Conservation (phyloP, 2,888 invertebrate species). For the Sceliomorpha sp. region DNA sequence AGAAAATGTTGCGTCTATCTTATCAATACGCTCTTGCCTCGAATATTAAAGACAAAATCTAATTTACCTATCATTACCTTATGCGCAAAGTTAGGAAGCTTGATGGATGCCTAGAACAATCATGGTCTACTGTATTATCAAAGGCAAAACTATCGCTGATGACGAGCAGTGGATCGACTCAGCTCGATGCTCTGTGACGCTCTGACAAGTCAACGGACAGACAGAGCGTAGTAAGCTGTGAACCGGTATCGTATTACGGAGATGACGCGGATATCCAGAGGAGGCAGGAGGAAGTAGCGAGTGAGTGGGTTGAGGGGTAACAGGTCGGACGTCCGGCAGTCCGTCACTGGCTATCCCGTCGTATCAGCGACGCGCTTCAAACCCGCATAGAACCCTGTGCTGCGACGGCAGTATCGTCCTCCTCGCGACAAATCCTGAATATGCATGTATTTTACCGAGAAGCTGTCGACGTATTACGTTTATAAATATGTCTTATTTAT, state of each 20-base stretch:
- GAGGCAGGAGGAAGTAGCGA: slow-evolving; percentile 50
- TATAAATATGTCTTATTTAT: background rate
- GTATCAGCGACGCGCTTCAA: slow-evolving; percentile 75
- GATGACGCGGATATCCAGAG: slow-evolving; percentile 55
- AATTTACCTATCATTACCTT: too few species aligned
- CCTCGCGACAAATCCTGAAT: slow-evolving; percentile 76
- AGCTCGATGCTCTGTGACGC: slow-evolving; percentile 55
- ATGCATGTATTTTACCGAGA: slow-evolving; percentile 72
- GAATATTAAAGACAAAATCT: too few species aligned
- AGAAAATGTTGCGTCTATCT: too few species aligned
- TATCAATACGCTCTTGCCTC: too few species aligned
- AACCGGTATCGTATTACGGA: slow-evolving; percentile 62
- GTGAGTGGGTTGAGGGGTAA: slow-evolving; percentile 68
- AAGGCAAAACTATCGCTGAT: slow-evolving; percentile 30
- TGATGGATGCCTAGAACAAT: slow-evolving; percentile 31
- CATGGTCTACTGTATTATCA: too few species aligned
- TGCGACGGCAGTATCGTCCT: slow-evolving; percentile 67
- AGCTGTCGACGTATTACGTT: slow-evolving; percentile 5
- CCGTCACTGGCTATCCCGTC: slow-evolving; percentile 75
- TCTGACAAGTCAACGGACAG: slow-evolving; percentile 55
- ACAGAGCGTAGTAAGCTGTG: slow-evolving; percentile 57
- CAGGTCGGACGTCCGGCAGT: slow-evolving; percentile 80
- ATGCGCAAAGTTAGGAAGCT: too few species aligned
- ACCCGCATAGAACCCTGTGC: slow-evolving; percentile 62
- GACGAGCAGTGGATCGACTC: slow-evolving; percentile 38